Evolutionary conservation across 2,888 invertebrate species (phyloP).

Genomic region (Cataglyphis albicans): DNA sequence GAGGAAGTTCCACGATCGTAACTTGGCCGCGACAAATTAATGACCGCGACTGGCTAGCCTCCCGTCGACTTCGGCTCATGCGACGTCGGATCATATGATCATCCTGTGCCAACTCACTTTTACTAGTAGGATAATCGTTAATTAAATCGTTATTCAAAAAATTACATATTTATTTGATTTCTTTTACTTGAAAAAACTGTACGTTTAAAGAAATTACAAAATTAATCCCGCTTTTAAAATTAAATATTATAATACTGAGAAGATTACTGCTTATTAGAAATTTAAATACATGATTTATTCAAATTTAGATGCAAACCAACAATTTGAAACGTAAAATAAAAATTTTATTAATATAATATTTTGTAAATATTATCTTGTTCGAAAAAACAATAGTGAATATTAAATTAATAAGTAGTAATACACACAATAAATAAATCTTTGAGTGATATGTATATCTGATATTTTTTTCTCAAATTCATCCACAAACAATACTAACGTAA

Average conservation of each 20-base stretch:
- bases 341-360: background rate
- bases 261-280: background rate
- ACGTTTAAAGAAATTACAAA: background rate
- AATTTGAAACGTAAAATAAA: background rate
- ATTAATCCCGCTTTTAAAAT: background rate
- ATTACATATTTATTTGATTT: background rate
- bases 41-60: slow-evolving; percentile 19
- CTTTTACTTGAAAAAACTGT: background rate
- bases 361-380: background rate
- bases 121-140: background rate
- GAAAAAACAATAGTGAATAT: slow-evolving; percentile 3
- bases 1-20: slow-evolving; percentile 58
- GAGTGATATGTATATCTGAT: background rate
- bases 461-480: background rate
- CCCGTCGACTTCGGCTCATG: slow-evolving; percentile 21
- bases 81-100: slow-evolving; percentile 31
- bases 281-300: background rate
- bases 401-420: background rate
- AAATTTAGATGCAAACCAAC: background rate
- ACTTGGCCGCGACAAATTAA: slow-evolving; percentile 45
- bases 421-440: background rate
- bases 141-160: background rate
- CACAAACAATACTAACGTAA: background rate
- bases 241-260: background rate
- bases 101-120: slow-evolving; percentile 36